Evolutionary conservation across 2,888 invertebrate genomes (phyloP), one percentile per base, ranked within the genome.

Genomic region (Bellardia pandia): DNA sequence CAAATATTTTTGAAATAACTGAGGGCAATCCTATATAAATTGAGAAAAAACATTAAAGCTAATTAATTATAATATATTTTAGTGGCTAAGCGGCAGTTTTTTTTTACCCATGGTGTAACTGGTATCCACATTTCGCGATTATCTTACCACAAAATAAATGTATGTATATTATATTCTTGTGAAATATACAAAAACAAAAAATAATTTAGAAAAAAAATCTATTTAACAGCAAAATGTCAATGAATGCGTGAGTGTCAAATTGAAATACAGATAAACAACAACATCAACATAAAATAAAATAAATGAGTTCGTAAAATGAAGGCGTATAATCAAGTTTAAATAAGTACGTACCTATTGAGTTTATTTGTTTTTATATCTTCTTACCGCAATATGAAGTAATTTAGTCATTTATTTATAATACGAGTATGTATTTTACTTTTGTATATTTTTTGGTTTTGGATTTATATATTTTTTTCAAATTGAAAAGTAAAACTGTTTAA

Each of bases 171-270:
- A 51, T 53, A 72, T 74, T 66, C 74, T 66, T 74, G 53, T 56
- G 45, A 81, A 66, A 81, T 14, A 81, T 13, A 14, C 14, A 72
- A 71, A 37, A 58, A 33, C 9, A 62, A 9, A 75, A n/a, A 62
- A 42, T 16, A 23, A n/a, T 23, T 14, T 33, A 60, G 5, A 58
- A 76, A 60, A 79, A 51, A 56, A 37, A 16, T 53, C n/a, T 56
- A 75, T 30, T 68, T 48, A 40, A 81, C 14, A 56, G 4, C 45
- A 30, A 75, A 71, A 69, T 69, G 74, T 77, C 81, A 82, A 72
- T 56, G 75, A 76, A 76, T 86, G 86, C 86, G 86, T 86, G 86
- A 86, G 86, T 84, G 86, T 86, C 40, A 76, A 76, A 71, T 64
- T 78, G 37, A 62, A 71, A 71, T 23, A 37, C 16, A 68, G 58